Evolutionary conservation across 2,888 invertebrate species (phyloP).

Genomic region (Celastrina argiolus): DNA sequence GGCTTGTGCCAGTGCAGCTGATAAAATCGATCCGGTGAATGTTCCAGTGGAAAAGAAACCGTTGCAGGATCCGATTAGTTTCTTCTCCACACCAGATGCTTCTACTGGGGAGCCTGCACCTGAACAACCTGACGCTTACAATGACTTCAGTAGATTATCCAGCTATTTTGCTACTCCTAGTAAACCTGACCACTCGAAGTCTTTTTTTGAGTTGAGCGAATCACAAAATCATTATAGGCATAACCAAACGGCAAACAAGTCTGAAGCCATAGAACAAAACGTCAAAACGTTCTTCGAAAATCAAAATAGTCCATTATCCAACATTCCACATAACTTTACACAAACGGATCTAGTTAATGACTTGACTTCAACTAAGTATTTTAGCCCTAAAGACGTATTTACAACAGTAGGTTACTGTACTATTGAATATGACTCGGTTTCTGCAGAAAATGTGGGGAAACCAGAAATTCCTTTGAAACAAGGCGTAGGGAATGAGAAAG

Average conservation of each 20-base stretch:
- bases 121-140: constrained; percentile 37
- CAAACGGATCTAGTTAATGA: constrained; percentile 54
- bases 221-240: constrained; percentile 68
- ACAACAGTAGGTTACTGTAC: constrained; percentile 60
- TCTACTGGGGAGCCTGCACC: too few species aligned
- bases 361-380: constrained; percentile 52
- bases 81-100: constrained; percentile 43
- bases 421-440: constrained; percentile 46
- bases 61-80: constrained; percentile 53
- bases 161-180: constrained; percentile 61
- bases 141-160: constrained; percentile 55
- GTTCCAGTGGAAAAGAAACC: constrained; percentile 29
- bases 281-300: constrained; percentile 34
- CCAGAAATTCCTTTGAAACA: constrained; percentile 26
- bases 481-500: not conserved
- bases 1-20: not conserved
- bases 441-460: constrained; percentile 31
- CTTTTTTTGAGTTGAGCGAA: constrained; percentile 74
- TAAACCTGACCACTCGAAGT: constrained; percentile 59
- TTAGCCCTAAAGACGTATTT: constrained; percentile 42
- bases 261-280: constrained; percentile 28
- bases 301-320: constrained; percentile 31
- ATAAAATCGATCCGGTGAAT: constrained; percentile 21
- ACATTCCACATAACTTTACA: constrained; percentile 41
- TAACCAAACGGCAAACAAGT: constrained; percentile 30